A percentile compares a stretch with the other conserved stretches of the same genome.
phyloP scores from a whole-genome alignment of 2,888 invertebrate genomes.

The Dione vanillae region DNA sequence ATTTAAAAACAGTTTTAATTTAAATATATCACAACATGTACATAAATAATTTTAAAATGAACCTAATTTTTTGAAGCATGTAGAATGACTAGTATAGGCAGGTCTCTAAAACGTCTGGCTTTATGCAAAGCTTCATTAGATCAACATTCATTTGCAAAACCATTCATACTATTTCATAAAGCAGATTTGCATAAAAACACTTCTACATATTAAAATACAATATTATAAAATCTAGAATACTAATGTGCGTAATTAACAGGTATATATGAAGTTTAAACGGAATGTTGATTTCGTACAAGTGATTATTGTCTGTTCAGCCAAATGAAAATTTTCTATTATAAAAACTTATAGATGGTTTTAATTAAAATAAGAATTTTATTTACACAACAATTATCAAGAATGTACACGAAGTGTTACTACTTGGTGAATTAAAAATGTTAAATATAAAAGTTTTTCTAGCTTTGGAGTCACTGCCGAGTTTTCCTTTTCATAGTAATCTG shows the following conservation, averaged over 20 bases:
- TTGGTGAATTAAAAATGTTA: constrained; percentile 53
- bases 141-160: constrained; percentile 33
- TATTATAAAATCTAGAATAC: constrained; percentile 23
- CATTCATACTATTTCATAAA: constrained; percentile 28
- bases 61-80: constrained; percentile 12
- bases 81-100: constrained; percentile 31
- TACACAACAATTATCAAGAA: constrained; percentile 60
- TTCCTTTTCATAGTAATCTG: constrained; percentile 70
- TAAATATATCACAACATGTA: constrained; percentile 12
- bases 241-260: constrained; percentile 26
- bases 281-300: constrained; percentile 36
- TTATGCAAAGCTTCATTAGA: constrained; percentile 34
- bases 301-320: constrained; percentile 71
- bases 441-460: constrained; percentile 54
- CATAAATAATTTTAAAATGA: constrained; percentile 16
- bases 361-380: constrained; percentile 34
- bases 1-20: background rate
- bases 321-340: constrained; percentile 48
- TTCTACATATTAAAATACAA: constrained; percentile 23
- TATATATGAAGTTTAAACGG: constrained; percentile 15
- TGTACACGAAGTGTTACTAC: constrained; percentile 56
- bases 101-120: constrained; percentile 21
- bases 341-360: constrained; percentile 41
- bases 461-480: constrained; percentile 59
- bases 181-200: constrained; percentile 25